A percentile compares a stretch with the other conserved stretches of the same genome.
Conservation (phyloP, 2,888 invertebrate genomes). For the Dryococelus australis region DNA sequence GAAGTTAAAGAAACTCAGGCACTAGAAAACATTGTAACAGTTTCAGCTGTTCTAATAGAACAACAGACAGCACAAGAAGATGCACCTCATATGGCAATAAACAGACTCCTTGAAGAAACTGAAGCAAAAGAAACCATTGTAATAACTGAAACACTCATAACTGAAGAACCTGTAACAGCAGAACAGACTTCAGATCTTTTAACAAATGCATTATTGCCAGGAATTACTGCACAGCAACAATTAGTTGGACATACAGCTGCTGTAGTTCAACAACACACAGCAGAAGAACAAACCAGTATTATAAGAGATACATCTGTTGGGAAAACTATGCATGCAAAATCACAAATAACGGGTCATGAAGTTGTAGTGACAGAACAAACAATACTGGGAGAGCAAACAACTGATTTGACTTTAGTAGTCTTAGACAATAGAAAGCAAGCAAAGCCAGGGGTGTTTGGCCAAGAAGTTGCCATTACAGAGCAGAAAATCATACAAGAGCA, state of each 20-base stretch:
- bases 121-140: slow-evolving; percentile 35
- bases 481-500: slow-evolving; percentile 31
- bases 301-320: slow-evolving; percentile 32
- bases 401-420: slow-evolving; percentile 20
- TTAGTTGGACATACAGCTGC: slow-evolving; percentile 20
- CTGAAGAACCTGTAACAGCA: slow-evolving; percentile 34
- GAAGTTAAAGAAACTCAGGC: neutral
- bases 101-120: slow-evolving; percentile 29
- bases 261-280: neutral
- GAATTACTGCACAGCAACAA: slow-evolving; percentile 22
- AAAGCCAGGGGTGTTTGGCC: slow-evolving; percentile 30
- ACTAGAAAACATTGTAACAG: neutral
- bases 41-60: slow-evolving; percentile 30
- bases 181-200: slow-evolving; percentile 11
- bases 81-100: neutral
- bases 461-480: slow-evolving; percentile 4
- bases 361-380: slow-evolving; percentile 33
- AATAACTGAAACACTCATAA: slow-evolving; percentile 34
- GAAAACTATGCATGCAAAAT: neutral
- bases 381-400: slow-evolving; percentile 24
- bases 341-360: neutral
- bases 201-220: neutral
- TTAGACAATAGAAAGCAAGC: slow-evolving; percentile 36
- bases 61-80: slow-evolving; percentile 27
- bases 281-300: neutral